Evolutionary conservation across 2,797 vertebrate species (phyloP), one percentile per base, ranked within the genome.

Genomic region (Gambelia wislizenii): DNA sequence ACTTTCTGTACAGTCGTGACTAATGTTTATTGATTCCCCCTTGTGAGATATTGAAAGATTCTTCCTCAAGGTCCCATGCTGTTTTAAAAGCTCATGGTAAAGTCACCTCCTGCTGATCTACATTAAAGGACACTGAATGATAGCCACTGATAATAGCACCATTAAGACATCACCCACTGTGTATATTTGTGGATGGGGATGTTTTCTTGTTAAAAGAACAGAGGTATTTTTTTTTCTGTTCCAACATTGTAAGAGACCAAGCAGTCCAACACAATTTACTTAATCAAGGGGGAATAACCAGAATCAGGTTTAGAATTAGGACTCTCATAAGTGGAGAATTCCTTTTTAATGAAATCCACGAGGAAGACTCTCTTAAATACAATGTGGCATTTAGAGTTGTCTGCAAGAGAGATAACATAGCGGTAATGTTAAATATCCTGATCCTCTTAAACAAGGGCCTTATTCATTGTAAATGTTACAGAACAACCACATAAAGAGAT

Each of bases 91-190:
- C 92, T 95, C 95, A 90, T 96, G 95, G 96, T 96, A 96, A 96
- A 97, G 95, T 96, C 96, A 96, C 95, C 89, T 96, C 97, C 92
- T 93, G 96, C 97, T 96, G 97, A 95, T 96, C 93, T 95, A 92
- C 96, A 96, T 97, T 97, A 97, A 82, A 97, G 95, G 95, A 94
- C 93, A 93, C 92, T 76, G 30, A 82, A 36, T 94, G 94, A 97
- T 96, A 96, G 96, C 91, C 49, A 91, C 91, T 92, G 96, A 95
- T 97, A 96, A 96, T 96, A 94, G 94, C 92, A 91, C 95, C 95
- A 97, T 97, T 97, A 97, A 95, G 96, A 91, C 93, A 81, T 95
- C 95, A 91, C 97, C 97, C 87, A 96, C 96, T 96, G 97, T 92
- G 97, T 93, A 82, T 93, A 96, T 96, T 96, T 96, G 95, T 95